Base-by-base conservation (phyloP, 30 jellyfish, hydroid and myxozoan species). In the Clytia hemisphaerica region DNA sequence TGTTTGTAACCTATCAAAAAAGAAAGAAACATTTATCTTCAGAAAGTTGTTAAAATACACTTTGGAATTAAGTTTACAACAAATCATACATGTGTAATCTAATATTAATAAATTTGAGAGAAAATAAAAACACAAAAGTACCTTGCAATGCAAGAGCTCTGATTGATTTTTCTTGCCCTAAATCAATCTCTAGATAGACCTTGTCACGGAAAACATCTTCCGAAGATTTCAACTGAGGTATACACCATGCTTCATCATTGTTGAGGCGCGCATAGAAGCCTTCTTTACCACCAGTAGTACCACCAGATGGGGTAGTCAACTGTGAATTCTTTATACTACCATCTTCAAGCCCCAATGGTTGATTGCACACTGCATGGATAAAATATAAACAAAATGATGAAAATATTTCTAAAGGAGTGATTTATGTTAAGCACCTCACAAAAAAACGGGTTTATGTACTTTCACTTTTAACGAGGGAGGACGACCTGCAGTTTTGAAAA, bases 101-200 rank as follows among this genome's bases (percentile, higher is more conserved):
- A n/a, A n/a, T n/a, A n/a, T n/a, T n/a, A n/a, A n/a, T n/a, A n/a
- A n/a, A n/a, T n/a, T n/a, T n/a, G n/a, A n/a, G n/a, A n/a, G n/a
- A n/a, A n/a, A n/a, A n/a, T n/a, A n/a, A n/a, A n/a, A n/a, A n/a
- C n/a, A n/a, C n/a, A n/a, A n/a, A n/a, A n/a, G n/a, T n/a, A n/a
- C n/a, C 81, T 69, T 69, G 81, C 48, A 69, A 53, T 10, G 81
- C 73, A 24, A 69, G n/a, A 9, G 81, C 81, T 5, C 32, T 69
- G 2, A 69, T 45, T 27, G 22, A 51, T 16, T 21, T 24, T 25
- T 49, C 27, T 16, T 12, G 18, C 2, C 4, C 30, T n/a, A 69
- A 25, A 29, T 45, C 58, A 21, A 69, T 35, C 46, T n/a, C 49
- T 5, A 69, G 46, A 49, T 2, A 25, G 5, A 69, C 31, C 27